Evolutionary conservation across 2,888 invertebrate species (phyloP).

Genomic region (Myopa testacea): DNA sequence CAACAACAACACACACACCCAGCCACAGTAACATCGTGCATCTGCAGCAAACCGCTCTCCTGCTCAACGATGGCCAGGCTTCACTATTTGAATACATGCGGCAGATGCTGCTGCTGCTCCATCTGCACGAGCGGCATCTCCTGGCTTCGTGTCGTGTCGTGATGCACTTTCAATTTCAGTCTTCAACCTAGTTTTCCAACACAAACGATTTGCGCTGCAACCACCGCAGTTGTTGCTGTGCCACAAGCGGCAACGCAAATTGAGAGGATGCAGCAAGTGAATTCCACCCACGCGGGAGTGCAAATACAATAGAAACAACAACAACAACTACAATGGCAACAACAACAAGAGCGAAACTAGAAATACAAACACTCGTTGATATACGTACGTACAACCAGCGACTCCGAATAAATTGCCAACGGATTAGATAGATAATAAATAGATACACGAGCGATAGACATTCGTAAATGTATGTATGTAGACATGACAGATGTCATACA

Average conservation of each 20-base stretch:
- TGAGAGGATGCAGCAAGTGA: neutral
- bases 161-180: conserved; percentile 38
- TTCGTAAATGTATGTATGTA: neutral
- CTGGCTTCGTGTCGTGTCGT: conserved; percentile 13
- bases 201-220: conserved; percentile 13
- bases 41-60: neutral
- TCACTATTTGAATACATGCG: neutral
- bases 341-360: neutral
- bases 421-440: conserved; percentile 25
- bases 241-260: neutral
- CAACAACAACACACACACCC: neutral
- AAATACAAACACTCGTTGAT: neutral
- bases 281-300: conserved; percentile 10
- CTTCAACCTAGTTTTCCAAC: conserved; percentile 28
- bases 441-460: neutral
- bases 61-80: neutral
- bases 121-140: neutral
- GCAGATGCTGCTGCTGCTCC: neutral
- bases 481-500: neutral
- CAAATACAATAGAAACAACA: neutral
- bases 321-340: conserved; percentile 5
- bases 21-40: conserved; percentile 37
- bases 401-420: neutral
- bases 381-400: neutral
- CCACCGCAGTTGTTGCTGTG: conserved; percentile 3